Conservation (phyloP, 2,113 vertebrate species). For the Noturus placidus region DNA sequence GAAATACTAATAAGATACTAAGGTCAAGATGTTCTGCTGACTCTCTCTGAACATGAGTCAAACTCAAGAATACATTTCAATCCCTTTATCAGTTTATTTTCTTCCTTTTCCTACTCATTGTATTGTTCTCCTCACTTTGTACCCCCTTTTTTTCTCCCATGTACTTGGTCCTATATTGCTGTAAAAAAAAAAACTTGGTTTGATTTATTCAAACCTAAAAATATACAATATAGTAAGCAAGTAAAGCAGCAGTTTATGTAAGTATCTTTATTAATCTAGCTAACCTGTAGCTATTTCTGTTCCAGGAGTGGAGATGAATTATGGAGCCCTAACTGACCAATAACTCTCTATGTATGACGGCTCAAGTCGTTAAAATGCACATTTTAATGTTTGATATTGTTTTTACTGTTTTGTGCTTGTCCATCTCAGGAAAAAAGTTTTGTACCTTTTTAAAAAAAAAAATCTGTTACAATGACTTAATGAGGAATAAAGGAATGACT, state of each 20-base stretch:
- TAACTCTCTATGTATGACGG: not conserved
- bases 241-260: not conserved
- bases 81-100: not conserved
- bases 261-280: not conserved
- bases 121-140: not conserved
- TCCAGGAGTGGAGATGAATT: slow-evolving; percentile 33
- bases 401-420: slow-evolving; percentile 21
- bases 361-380: slow-evolving; percentile 2
- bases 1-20: not conserved
- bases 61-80: not conserved
- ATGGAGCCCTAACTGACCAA: slow-evolving; percentile 12
- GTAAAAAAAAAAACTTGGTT: not conserved
- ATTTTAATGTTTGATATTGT: slow-evolving; percentile 19
- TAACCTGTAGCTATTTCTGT: slow-evolving; percentile 13
- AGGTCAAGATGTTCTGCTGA: not conserved
- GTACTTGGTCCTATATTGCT: not conserved
- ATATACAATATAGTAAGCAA: not conserved
- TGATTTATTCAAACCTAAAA: not conserved
- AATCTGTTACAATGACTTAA: slow-evolving; percentile 8
- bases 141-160: not conserved
- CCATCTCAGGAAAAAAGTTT: slow-evolving; percentile 30
- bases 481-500: slow-evolving; percentile 29
- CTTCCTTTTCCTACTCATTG: not conserved
- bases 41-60: not conserved
- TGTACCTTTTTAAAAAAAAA: slow-evolving; percentile 36